phyloP scores from a whole-genome alignment of 2,113 vertebrate genomes.

The Pycnonotus jocosus region DNA sequence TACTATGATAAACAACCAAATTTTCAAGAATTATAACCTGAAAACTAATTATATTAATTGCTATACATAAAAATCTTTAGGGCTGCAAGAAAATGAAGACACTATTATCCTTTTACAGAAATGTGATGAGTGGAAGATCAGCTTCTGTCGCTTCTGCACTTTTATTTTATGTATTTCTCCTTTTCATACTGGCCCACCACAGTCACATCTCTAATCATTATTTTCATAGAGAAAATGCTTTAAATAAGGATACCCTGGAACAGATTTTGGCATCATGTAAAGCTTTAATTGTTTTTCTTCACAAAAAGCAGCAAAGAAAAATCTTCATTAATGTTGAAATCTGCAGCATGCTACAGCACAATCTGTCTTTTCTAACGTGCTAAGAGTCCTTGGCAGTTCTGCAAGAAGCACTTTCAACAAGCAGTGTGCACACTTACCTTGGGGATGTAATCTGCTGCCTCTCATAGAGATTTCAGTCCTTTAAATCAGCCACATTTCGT shows the following conservation, averaged over 20 bases:
- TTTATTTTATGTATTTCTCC: not conserved
- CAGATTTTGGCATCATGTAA: not conserved
- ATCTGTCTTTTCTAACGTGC: not conserved
- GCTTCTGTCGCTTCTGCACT: not conserved
- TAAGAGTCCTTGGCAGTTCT: not conserved
- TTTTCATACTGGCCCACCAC: not conserved
- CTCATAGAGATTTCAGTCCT: not conserved
- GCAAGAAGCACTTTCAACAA: not conserved
- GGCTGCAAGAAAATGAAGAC: not conserved
- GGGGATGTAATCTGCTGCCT: not conserved
- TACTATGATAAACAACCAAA: not conserved
- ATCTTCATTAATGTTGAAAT: not conserved
- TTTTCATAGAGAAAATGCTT: not conserved
- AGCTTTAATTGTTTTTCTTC: not conserved
- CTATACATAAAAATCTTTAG: not conserved
- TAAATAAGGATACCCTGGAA: not conserved
- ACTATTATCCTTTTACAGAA: not conserved
- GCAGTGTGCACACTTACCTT: constrained; percentile 43
- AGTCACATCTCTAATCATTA: not conserved
- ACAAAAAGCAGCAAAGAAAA: not conserved
- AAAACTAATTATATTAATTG: not conserved
- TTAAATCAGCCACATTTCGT: constrained; percentile 38
- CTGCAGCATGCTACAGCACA: not conserved
- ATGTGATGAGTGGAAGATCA: not conserved
- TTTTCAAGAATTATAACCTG: not conserved